Base-by-base conservation (phyloP, 2,888 invertebrate species). In the Loripinus fragilis region DNA sequence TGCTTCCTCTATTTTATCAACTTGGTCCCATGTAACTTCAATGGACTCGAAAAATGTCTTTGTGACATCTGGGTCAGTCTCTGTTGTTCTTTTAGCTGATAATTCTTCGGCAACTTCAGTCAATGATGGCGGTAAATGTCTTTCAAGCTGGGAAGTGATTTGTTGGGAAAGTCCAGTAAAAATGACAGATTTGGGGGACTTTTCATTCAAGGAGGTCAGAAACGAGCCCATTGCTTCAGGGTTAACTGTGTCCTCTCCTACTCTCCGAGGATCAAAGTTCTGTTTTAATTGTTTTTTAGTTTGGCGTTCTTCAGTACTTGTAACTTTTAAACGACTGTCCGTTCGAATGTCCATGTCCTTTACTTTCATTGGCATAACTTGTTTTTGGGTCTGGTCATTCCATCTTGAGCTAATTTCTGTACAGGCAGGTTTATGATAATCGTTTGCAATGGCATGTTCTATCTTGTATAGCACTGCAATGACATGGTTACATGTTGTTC, bases 321-420 rank as follows among this genome's bases (percentile, higher is more conserved):
- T 28, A 5, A 17, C 28, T 20, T 28, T n/a, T 25, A 28, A 42
- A 67, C 28, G 42, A 38, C 28, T 38, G 28, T 67, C 67, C n/a
- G 23, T 41, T 42, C 42, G n/a, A n/a, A n/a, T n/a, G n/a, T n/a
- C n/a, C n/a, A n/a, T n/a, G n/a, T n/a, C n/a, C n/a, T n/a, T n/a
- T n/a, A n/a, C n/a, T n/a, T n/a, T n/a, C n/a, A n/a, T n/a, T n/a
- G n/a, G n/a, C n/a, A n/a, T n/a, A n/a, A 67, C 25, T 28, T 67
- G 41, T 25, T 20, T 20, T 28, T 23, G 23, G 25, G 67, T 67
- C 25, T 42, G 41, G 15, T 42, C 23, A 42, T 67, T 67, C 67
- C 67, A 67, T 42, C 25, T 28, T 28, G 23, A 67, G 17, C 41
- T 38, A 12, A n/a, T 42, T n/a, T 42, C 42, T 23, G 67, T 67